Evolutionary conservation across 92 coral and sea anemone genomes (phyloP).

Genomic region (Hydrozoanthus gracilis): DNA sequence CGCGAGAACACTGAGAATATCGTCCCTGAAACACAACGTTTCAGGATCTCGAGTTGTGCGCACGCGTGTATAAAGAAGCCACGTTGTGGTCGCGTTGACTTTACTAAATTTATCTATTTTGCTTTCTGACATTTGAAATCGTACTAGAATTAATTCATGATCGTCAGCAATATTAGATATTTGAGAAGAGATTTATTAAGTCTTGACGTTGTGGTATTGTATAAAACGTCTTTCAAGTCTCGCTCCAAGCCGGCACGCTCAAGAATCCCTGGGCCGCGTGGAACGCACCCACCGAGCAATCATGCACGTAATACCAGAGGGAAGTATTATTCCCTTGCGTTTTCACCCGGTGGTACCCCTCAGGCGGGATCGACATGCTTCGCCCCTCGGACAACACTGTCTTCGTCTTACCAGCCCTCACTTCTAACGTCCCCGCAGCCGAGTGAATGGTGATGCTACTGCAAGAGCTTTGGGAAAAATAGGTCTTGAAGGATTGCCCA

Average conservation of each 20-base stretch:
- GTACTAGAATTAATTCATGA: too few relatives aligned
- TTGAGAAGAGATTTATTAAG: too few relatives aligned
- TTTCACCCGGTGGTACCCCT: conserved; percentile 51
- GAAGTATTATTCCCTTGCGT: conserved; percentile 48
- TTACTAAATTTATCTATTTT: too few relatives aligned
- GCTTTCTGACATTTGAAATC: too few relatives aligned
- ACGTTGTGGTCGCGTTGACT: too few relatives aligned
- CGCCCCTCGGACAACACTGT: conserved; percentile 38
- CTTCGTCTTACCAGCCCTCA: conserved; percentile 19
- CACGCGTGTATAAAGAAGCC: too few relatives aligned
- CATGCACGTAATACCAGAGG: conserved; percentile 68
- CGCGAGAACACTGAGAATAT: too few relatives aligned
- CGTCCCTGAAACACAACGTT: too few relatives aligned
- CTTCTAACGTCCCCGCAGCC: conserved; percentile 17
- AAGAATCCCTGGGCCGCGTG: conserved; percentile 55
- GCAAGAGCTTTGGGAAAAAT: conserved; percentile 42
- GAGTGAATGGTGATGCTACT: conserved; percentile 37
- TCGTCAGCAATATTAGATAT: too few relatives aligned
- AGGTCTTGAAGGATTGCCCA: conserved; percentile 33
- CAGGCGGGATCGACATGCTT: conserved; percentile 54
- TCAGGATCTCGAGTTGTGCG: too few relatives aligned
- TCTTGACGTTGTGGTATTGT: background rate
- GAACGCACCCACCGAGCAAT: conserved; percentile 55
- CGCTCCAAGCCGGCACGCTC: conserved; percentile 46
- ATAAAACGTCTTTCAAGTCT: background rate